Evolutionary conservation across 2,113 vertebrate species (phyloP).

Genomic region (Rhinopomastus cyanomelas): DNA sequence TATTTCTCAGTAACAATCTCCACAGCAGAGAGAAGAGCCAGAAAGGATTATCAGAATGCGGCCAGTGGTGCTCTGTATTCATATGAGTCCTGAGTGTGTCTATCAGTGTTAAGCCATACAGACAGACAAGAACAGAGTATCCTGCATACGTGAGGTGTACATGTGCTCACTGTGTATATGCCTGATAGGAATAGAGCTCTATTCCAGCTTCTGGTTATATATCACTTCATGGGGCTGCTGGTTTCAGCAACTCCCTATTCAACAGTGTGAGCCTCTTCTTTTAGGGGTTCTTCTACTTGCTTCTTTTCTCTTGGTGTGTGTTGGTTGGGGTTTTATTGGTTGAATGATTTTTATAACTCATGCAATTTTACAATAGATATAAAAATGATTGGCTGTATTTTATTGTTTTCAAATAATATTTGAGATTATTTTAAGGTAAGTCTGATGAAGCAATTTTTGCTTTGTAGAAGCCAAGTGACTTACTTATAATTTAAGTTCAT

Average conservation of each 20-base stretch:
- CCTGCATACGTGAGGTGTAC: no score
- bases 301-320: neutral
- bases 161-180: neutral
- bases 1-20: neutral
- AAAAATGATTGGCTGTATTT: neutral
- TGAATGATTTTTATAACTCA: neutral
- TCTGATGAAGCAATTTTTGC: neutral
- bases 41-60: neutral
- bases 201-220: neutral
- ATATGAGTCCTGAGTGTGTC: neutral
- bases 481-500: neutral
- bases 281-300: neutral
- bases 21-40: neutral
- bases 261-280: accelerated
- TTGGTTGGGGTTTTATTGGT: neutral
- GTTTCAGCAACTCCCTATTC: neutral
- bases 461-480: neutral
- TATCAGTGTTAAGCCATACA: neutral
- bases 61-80: neutral
- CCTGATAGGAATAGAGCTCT: neutral
- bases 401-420: neutral
- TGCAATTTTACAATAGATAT: neutral
- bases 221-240: neutral
- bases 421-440: neutral
- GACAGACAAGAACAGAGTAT: neutral